phyloP scores from a whole-genome alignment of 2,888 invertebrate genomes.

The Drosophila yooni region DNA sequence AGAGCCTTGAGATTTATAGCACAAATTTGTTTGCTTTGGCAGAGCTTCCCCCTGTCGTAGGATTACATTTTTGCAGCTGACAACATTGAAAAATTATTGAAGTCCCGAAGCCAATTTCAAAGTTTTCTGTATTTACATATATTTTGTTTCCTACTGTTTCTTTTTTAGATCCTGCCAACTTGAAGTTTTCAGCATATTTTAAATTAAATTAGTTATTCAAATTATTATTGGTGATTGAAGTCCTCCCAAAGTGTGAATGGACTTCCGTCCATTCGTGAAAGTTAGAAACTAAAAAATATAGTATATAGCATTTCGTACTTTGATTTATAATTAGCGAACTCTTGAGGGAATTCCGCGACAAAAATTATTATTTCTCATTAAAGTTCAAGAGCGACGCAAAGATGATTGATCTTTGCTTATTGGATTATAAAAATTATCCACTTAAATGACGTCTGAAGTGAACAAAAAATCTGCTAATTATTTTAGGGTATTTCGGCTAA shows the following conservation, averaged over 20 bases:
- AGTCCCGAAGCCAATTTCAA: slow-evolving; percentile 26
- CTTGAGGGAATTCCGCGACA: background rate
- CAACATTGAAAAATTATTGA: slow-evolving; percentile 15
- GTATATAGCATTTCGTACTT: background rate
- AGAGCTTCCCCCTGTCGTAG: background rate
- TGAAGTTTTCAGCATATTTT: slow-evolving; percentile 17
- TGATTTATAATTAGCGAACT: background rate
- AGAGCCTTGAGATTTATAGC: slow-evolving; percentile 68
- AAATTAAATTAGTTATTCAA: slow-evolving; percentile 41
- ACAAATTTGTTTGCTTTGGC: slow-evolving; percentile 38
- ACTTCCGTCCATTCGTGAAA: too few relatives aligned
- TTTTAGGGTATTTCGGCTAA: slow-evolving; percentile 27
- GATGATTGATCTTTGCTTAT: background rate
- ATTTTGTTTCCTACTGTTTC: background rate
- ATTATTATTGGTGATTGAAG: background rate
- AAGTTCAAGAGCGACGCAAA: slow-evolving; percentile 10
- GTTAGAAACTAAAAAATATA: background rate
- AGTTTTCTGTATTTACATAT: slow-evolving; percentile 16
- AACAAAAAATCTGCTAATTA: slow-evolving; percentile 24
- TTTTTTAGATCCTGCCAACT: slow-evolving; percentile 4
- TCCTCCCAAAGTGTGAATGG: background rate
- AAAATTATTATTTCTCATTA: slow-evolving; percentile 15
- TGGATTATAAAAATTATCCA: background rate
- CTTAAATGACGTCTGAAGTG: background rate
- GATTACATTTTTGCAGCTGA: slow-evolving; percentile 30